A percentile compares a stretch with the other conserved stretches of the same genome.
Conservation (phyloP, 2,113 vertebrate genomes). For the Crotophaga sulcirostris region DNA sequence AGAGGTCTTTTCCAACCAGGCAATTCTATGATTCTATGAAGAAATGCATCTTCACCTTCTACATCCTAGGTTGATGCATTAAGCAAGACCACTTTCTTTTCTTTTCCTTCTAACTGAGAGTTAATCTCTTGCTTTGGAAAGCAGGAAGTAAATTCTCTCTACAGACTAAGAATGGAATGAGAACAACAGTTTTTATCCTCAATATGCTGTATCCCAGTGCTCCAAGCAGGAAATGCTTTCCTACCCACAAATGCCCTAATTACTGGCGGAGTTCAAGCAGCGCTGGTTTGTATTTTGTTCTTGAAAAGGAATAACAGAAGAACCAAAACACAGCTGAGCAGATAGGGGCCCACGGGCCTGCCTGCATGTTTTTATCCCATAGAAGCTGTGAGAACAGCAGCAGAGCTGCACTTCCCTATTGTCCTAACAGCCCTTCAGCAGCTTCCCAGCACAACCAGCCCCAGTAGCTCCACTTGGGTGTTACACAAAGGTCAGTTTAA, state of each 20-base stretch:
- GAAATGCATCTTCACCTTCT: not conserved
- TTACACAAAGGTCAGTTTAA: not conserved
- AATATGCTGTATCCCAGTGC: not conserved
- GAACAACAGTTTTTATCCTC: not conserved
- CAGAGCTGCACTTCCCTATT: not conserved
- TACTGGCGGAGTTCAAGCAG: not conserved
- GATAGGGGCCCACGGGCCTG: not conserved
- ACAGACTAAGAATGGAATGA: not conserved
- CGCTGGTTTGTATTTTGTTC: not conserved
- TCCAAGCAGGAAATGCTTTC: slow-evolving; percentile 55
- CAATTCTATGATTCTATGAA: no score
- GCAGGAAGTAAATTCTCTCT: slow-evolving; percentile 10
- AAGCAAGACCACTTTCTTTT: not conserved
- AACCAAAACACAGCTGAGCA: not conserved
- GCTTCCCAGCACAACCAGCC: not conserved
- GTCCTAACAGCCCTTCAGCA: not conserved
- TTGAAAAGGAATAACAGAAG: not conserved
- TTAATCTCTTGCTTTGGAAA: not conserved
- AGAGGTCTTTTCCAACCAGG: no score
- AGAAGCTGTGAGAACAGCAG: not conserved
- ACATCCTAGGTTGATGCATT: not conserved
- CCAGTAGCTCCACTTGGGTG: not conserved
- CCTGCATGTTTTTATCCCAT: not conserved
- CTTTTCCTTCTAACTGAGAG: not conserved
- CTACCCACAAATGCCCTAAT: slow-evolving; percentile 45